These are phyloP conservation scores for Paraplagusia blochii DNA, from an alignment of 2,113 vertebrate species.

Conservation along the genomic window DNA sequence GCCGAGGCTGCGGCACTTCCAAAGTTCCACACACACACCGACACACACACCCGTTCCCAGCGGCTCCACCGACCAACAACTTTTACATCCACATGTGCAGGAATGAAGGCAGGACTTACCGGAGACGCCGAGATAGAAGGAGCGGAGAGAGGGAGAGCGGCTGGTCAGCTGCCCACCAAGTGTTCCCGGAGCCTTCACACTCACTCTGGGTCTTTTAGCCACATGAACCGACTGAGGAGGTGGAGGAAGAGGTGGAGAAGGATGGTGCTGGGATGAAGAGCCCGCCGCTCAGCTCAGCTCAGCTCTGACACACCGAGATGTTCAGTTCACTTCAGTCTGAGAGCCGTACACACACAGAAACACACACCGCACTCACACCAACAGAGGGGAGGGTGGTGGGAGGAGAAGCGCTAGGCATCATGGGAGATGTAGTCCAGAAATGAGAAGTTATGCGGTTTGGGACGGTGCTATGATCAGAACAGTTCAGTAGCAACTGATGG, in stretches of 20 bases:
- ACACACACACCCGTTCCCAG: neutral
- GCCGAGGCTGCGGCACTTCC: conserved; percentile 23
- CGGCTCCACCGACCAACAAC: neutral
- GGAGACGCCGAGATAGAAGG: neutral
- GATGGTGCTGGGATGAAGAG: neutral
- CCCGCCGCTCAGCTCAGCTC: conserved; percentile 17
- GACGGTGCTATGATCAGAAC: no score
- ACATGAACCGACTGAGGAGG: neutral
- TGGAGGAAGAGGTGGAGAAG: neutral
- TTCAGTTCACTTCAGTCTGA: conserved; percentile 24
- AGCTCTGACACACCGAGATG: conserved; percentile 29
- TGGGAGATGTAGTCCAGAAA: conserved; percentile 50
- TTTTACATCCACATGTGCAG: neutral
- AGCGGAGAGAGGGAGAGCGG: neutral
- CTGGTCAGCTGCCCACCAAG: conserved; percentile 36
- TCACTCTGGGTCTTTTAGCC: neutral
- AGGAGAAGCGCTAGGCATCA: conserved; percentile 36
- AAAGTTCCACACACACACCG: conserved; percentile 1
- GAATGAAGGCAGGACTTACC: conserved; percentile 44
- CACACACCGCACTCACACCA: neutral
- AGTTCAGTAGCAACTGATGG: no score
- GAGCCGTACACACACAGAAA: neutral
- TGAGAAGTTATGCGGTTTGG: no score
- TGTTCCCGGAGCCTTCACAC: conserved; percentile 9
- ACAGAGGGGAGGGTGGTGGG: conserved; percentile 9